Conservation (phyloP, 1,140 invertebrate genomes). For the Drosophila guanche region DNA sequence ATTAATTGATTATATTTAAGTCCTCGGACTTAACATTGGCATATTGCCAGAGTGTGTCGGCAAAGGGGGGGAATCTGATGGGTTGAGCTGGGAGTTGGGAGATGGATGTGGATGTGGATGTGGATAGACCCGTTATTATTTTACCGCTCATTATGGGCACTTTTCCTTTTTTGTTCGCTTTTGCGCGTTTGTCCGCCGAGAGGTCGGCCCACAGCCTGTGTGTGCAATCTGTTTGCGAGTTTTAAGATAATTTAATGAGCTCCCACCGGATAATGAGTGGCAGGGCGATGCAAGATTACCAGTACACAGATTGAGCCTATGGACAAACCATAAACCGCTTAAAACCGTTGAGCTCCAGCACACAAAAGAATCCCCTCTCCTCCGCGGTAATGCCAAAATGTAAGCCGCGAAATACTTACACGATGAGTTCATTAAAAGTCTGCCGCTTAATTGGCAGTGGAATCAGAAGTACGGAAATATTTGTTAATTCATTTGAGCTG, state of each 20-base stretch:
- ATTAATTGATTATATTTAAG: constrained; percentile 82
- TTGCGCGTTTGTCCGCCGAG: neutral
- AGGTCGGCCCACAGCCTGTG: neutral
- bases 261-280: neutral
- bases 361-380: no score
- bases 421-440: no score
- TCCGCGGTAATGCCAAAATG: no score
- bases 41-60: constrained; percentile 52
- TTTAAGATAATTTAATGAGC: constrained; percentile 42
- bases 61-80: no score
- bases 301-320: constrained; percentile 5
- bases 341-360: neutral
- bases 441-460: no score
- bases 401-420: no score
- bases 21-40: constrained; percentile 67
- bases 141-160: constrained; percentile 65
- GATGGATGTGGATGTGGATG: constrained; percentile 27
- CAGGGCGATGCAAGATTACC: constrained; percentile 22
- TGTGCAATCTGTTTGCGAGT: constrained; percentile 24
- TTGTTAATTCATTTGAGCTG: no score
- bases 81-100: no score
- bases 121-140: constrained; percentile 51
- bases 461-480: no score
- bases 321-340: constrained; percentile 19
- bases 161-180: constrained; percentile 10